These are phyloP conservation scores for Polyodon spathula DNA, from an alignment of 2,113 vertebrate genomes.

Conservation along the genomic window DNA sequence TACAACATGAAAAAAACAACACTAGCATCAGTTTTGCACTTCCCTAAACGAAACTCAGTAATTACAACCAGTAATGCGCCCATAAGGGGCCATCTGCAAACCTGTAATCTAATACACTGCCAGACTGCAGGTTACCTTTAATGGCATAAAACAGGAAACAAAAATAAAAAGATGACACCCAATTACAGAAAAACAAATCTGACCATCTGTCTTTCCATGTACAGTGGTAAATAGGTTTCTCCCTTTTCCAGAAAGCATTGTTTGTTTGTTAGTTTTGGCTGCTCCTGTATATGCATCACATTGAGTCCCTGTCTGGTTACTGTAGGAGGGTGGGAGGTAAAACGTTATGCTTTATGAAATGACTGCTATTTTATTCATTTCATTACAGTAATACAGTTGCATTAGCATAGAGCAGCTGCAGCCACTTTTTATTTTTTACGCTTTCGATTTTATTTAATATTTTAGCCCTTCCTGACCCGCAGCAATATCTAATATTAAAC, in stretches of 20 bases:
- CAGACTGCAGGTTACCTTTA: neutral
- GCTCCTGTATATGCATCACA: no score
- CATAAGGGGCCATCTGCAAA: no score
- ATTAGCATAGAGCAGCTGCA: conserved; percentile 25
- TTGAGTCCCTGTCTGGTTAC: no score
- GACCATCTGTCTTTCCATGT: neutral
- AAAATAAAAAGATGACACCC: neutral
- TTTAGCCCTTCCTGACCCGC: conserved; percentile 11
- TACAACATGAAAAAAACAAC: no score
- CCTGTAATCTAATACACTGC: no score
- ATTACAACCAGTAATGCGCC: no score
- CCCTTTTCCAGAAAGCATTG: neutral
- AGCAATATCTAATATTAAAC: conserved; percentile 17
- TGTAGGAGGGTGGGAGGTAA: conserved; percentile 2
- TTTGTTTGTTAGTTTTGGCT: no score
- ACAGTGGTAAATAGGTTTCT: neutral
- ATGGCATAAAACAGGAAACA: neutral
- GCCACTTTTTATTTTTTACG: conserved; percentile 20
- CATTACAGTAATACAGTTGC: conserved; percentile 22
- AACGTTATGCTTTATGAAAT: conserved; percentile 22
- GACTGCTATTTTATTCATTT: conserved; percentile 20
- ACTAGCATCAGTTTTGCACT: no score
- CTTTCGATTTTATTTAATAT: conserved; percentile 13
- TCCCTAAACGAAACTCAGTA: no score
- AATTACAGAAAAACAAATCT: neutral